These are phyloP conservation scores for Atractosteus spatula DNA, from an alignment of 2,113 vertebrate species.

Conservation along the genomic window DNA sequence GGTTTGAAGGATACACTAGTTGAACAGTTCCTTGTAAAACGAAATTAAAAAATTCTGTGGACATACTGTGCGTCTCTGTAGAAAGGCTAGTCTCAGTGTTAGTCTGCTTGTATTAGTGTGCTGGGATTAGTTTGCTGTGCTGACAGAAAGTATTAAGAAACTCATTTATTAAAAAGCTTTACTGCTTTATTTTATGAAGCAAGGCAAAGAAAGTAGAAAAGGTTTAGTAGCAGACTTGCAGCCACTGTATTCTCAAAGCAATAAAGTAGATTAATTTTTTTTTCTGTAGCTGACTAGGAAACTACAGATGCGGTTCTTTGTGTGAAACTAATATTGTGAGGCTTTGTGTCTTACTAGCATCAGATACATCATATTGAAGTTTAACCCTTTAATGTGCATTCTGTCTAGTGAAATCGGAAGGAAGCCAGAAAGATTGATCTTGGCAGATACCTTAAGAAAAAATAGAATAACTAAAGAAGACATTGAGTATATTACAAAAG, in stretches of 20 bases:
- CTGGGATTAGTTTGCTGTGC: slow-evolving; percentile 52
- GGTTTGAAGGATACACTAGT: background rate
- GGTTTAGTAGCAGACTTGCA: no score
- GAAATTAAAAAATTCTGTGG: background rate
- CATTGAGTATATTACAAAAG: no score
- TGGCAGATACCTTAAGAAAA: no score
- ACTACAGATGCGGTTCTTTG: no score
- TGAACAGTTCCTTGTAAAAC: slow-evolving; percentile 16
- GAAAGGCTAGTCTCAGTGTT: slow-evolving; percentile 29
- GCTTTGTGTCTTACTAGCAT: no score
- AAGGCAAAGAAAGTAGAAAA: slow-evolving; percentile 34
- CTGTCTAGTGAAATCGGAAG: no score
- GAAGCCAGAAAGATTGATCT: no score
- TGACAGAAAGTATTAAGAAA: slow-evolving; percentile 62
- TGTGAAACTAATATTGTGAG: no score
- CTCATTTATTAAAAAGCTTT: slow-evolving; percentile 51
- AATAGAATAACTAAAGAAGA: no score
- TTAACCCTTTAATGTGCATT: no score
- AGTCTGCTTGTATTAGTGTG: slow-evolving; percentile 50
- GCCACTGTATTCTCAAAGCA: slow-evolving; percentile 42
- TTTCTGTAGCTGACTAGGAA: slow-evolving; percentile 24
- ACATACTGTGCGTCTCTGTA: background rate
- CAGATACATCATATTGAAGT: no score
- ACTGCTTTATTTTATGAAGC: slow-evolving; percentile 45
- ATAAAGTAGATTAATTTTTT: slow-evolving; percentile 67